Evolutionary conservation across 2,888 invertebrate species (phyloP).

Genomic region (Aricia artaxerxes): DNA sequence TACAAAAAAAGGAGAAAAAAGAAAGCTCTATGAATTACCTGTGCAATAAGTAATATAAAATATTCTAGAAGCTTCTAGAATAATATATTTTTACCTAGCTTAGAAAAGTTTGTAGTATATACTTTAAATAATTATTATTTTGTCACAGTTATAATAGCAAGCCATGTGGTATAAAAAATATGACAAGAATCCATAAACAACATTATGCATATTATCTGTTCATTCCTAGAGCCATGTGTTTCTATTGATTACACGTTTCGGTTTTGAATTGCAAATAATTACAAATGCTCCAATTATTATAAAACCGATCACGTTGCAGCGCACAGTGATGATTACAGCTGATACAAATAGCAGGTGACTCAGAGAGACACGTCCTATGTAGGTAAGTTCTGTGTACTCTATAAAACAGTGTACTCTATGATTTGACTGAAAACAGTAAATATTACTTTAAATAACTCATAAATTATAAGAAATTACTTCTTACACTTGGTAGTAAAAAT

Average conservation of each 20-base stretch:
- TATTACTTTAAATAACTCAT: no score
- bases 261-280: slow-evolving; percentile 35
- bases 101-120: no score
- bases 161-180: neutral
- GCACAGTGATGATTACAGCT: neutral
- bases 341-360: slow-evolving; percentile 7
- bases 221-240: slow-evolving; percentile 12
- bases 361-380: neutral
- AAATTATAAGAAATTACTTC: no score
- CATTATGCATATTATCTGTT: neutral
- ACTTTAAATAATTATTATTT: no score
- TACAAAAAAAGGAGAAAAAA: no score
- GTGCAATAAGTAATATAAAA: no score
- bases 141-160: neutral
- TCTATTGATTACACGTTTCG: neutral
- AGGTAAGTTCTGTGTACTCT: neutral
- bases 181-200: neutral
- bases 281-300: slow-evolving; percentile 33
- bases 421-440: neutral
- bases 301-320: slow-evolving; percentile 31
- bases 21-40: no score
- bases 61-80: no score
- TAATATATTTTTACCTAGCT: no score
- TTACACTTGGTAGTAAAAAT: no score
- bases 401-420: neutral